These are phyloP conservation scores for Leptothorax acervorum DNA, from an alignment of 2,888 invertebrate species.

Conservation along the genomic window DNA sequence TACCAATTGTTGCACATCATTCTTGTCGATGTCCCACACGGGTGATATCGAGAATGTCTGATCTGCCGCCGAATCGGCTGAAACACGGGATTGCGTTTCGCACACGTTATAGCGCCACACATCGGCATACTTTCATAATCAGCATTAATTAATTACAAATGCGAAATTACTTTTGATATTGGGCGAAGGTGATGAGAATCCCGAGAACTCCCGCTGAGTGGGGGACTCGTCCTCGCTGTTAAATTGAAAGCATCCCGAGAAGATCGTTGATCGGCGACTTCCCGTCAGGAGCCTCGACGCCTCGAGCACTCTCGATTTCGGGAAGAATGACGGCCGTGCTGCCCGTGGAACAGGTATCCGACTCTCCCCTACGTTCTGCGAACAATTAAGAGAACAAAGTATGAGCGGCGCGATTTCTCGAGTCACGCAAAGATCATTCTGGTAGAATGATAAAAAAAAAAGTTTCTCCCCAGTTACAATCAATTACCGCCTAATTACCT, in stretches of 20 bases:
- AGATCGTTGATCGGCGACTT: conserved; percentile 67
- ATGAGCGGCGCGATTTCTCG: conserved; percentile 24
- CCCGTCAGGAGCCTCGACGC: conserved; percentile 65
- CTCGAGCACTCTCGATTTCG: conserved; percentile 77
- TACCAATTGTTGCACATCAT: conserved; percentile 77
- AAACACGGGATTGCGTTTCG: conserved; percentile 1
- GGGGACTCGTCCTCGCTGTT: conserved; percentile 61
- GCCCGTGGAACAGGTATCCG: conserved; percentile 82
- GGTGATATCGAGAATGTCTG: conserved; percentile 77
- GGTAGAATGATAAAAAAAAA: background rate
- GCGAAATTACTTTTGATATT: conserved; percentile 34
- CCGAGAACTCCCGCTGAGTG: conserved; percentile 61
- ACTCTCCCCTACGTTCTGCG: conserved; percentile 82
- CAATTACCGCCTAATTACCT: conserved; percentile 12
- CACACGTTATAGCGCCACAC: background rate
- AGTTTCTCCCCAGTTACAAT: conserved; percentile 7
- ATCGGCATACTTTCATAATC: background rate
- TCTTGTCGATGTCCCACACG: conserved; percentile 80
- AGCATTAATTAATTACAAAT: conserved; percentile 6
- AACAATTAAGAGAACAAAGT: conserved; percentile 44
- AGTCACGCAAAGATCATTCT: conserved; percentile 19
- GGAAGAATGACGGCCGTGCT: conserved; percentile 80
- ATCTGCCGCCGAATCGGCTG: conserved; percentile 73
- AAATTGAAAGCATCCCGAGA: conserved; percentile 67
- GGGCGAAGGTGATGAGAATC: conserved; percentile 49